Base-by-base conservation (phyloP, 2,888 invertebrate species). In the Cotesia congregata region DNA sequence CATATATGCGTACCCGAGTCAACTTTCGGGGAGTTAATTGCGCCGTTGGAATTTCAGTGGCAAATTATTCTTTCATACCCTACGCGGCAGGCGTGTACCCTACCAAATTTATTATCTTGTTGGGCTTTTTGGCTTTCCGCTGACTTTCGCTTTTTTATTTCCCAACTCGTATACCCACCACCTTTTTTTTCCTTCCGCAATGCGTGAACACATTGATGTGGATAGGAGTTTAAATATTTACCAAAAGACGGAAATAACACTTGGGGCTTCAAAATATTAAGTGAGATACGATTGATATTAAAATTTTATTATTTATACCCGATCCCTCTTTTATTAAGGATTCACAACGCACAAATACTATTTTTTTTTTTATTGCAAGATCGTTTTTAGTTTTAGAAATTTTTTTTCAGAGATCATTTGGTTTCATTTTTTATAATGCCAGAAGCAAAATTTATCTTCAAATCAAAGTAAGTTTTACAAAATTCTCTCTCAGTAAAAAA, bases 41-140 rank as follows among this genome's bases (percentile, higher is more conserved):
- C 84, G 82, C 83, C 81, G 84, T 82, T 82, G 82, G 84, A 85
- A 86, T 86, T 85, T 85, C 83, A 82, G 85, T 85, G 84, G 83
- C 81, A 81, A 83, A 83, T 83, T 84, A 84, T 83, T 83, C 82
- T 82, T 82, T 82, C 81, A 80, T 81, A 9, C 12, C 15, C 20
- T 64, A 67, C 38, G n/a, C 17, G 38, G 15, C 6, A 9, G 50
- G 41, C 7, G n/a, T 73, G 59, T 65, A 67, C 76, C 62, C 65
- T 69, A 74, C 65, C 41, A 71, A 80, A 78, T 77, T 79, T 74
- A 75, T 41, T 73, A 73, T 75, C 70, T 78, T 75, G 67, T 76
- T 39, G 15, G 62, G n/a, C 65, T 67, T 67, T 59, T 64, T 77
- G 61, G 74, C 71, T 74, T 72, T 77, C 67, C 50, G 50, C 12